phyloP scores from a whole-genome alignment of 2,113 vertebrate genomes.

The Eublepharis macularius region DNA sequence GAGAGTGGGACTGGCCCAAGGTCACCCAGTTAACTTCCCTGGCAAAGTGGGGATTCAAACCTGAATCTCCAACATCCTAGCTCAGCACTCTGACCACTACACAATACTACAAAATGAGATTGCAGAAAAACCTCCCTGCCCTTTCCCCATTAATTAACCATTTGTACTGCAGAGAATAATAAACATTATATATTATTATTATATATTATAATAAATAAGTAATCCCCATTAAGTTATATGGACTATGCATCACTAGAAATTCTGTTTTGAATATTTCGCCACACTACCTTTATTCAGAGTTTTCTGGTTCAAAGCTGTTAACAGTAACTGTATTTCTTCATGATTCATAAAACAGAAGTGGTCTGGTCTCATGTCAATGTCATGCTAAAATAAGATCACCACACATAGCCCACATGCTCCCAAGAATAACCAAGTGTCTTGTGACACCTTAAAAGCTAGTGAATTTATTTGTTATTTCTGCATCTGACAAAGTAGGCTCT shows the following conservation, averaged over 20 bases:
- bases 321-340: background rate
- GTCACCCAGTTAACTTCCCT: too few relatives aligned
- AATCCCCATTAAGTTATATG: background rate
- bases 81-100: too few relatives aligned
- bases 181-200: too few relatives aligned
- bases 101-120: too few relatives aligned
- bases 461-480: too few relatives aligned
- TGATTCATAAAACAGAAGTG: background rate
- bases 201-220: background rate
- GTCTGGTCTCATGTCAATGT: accelerated
- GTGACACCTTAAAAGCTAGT: too few relatives aligned
- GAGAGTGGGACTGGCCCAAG: too few relatives aligned
- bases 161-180: background rate
- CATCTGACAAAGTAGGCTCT: too few relatives aligned
- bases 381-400: background rate
- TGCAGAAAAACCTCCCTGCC: background rate
- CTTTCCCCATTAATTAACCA: background rate
- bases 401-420: background rate
- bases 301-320: background rate
- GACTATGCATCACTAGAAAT: background rate
- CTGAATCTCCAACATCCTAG: too few relatives aligned
- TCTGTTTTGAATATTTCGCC: too few relatives aligned
- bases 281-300: background rate
- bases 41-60: too few relatives aligned
- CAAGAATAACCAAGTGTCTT: background rate